Evolutionary conservation across 2,113 vertebrate genomes (phyloP), one percentile per base, ranked within the genome.

Genomic region (Macquaria ambigua): DNA sequence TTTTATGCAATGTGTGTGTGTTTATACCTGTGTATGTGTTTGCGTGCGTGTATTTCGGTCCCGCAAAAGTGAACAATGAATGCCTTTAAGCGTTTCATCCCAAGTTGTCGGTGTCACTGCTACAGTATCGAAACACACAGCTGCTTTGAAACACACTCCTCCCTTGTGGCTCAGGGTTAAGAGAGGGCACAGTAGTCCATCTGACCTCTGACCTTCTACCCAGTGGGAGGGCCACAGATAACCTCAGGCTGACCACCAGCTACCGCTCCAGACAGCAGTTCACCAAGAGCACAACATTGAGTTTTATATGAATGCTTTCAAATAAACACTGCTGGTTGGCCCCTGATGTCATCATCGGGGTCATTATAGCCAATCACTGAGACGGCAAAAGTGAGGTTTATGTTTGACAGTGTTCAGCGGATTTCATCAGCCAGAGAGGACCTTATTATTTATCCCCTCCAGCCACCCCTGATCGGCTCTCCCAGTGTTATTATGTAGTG

Each of bases 401-500:
- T 64, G 71, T 85, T 76, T 41, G 67, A 69, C 73, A 74, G 74
- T 48, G 25, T 79, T 59, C 21, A 41, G 7, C 39, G 52, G 69
- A 80, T 87, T 90, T 89, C 74, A 85, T 88, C 84, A 90, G 76
- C 77, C 66, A 34, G 72, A 84, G 63, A 68, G 58, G 64, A 78
- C 72, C 84, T 88, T 87, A 81, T 90, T 91, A 87, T 66, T 74
- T 62, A 84, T 82, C 75, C 82, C 84, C 78, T 86, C 69, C 1
- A 78, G 84, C 73, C 9, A 53, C 8, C 64, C 70, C 48, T 41
- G 50, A 81, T 77, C 59, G 8, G 6, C 31, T 84, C 11, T 21
- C 72, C 62, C 21, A 6, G 16, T 68, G 43, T 88, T 82, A 69
- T 78, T 55, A 80, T 79, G 25, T 79, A 77, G 77, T 71, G 10